Conservation (phyloP, 2,113 vertebrate genomes). For the Leuciscus idus region DNA sequence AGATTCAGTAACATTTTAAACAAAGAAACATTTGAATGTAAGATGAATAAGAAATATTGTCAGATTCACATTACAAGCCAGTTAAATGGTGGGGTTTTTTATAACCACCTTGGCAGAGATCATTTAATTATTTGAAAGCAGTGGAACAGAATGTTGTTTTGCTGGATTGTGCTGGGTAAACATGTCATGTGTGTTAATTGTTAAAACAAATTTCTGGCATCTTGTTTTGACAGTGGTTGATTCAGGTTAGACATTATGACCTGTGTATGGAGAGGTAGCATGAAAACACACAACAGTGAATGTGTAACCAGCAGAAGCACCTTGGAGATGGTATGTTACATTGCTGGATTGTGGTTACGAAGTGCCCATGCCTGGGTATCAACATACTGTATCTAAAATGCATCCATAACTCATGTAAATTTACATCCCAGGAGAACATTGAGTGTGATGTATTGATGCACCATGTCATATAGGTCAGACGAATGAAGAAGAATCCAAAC, state of each 20-base stretch:
- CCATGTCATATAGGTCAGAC: neutral
- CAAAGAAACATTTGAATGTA: neutral
- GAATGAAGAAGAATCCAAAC: neutral
- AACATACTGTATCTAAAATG: neutral
- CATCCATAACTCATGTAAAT: neutral
- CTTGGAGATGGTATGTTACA: slow-evolving; percentile 50
- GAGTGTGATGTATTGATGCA: neutral
- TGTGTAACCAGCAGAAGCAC: slow-evolving; percentile 59
- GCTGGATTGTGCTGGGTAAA: slow-evolving; percentile 57
- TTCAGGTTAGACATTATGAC: slow-evolving; percentile 56
- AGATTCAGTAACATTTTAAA: neutral
- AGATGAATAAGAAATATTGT: neutral
- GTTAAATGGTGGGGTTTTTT: slow-evolving; percentile 43
- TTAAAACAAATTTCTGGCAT: slow-evolving; percentile 46
- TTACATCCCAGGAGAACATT: neutral
- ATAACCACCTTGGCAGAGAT: slow-evolving; percentile 51
- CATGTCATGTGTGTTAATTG: slow-evolving; percentile 53
- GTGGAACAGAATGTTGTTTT: slow-evolving; percentile 34
- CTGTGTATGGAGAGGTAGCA: slow-evolving; percentile 32
- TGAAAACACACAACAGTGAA: slow-evolving; percentile 47
- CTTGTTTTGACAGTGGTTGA: slow-evolving; percentile 51
- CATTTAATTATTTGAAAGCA: slow-evolving; percentile 58
- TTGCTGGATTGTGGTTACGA: slow-evolving; percentile 49
- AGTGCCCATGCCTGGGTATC: slow-evolving; percentile 13
- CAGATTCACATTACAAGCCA: neutral